Evolutionary conservation across 2,113 vertebrate species (phyloP).

Genomic region (Scolopax mira): DNA sequence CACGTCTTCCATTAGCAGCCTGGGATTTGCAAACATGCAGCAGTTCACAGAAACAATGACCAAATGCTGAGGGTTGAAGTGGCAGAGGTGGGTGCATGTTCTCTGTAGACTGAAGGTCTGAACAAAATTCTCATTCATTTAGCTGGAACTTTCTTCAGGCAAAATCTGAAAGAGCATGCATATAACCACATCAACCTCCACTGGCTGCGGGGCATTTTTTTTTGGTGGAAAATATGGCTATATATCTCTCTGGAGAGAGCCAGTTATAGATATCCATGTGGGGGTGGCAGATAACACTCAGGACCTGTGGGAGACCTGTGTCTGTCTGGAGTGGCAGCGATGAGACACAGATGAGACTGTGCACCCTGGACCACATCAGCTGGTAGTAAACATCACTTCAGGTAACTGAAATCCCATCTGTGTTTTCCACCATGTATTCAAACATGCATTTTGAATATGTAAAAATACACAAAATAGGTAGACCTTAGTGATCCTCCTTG

Average conservation of each 20-base stretch:
- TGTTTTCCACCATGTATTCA: not conserved
- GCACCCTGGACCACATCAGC: not conserved
- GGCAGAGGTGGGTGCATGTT: not conserved
- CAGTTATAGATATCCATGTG: not conserved
- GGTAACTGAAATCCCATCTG: not conserved
- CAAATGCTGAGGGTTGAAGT: not conserved
- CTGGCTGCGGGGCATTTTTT: not conserved
- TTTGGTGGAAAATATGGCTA: not conserved
- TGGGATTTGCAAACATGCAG: not conserved
- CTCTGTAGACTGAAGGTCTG: not conserved
- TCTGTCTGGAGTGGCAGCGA: not conserved
- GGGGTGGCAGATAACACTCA: not conserved
- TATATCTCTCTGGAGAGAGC: not conserved
- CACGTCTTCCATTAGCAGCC: not conserved
- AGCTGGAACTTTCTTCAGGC: not conserved
- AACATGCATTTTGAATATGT: not conserved
- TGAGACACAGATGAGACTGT: not conserved
- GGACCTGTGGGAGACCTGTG: not conserved
- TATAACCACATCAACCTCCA: not conserved
- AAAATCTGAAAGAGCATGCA: not conserved
- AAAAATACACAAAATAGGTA: not conserved
- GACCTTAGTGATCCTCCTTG: not conserved
- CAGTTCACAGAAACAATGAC: not conserved
- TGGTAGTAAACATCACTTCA: not conserved
- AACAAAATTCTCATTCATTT: not conserved